Evolutionary conservation across 2,888 invertebrate species (phyloP), one percentile per base, ranked within the genome.

Genomic region (Ceratothoa steindachneri): DNA sequence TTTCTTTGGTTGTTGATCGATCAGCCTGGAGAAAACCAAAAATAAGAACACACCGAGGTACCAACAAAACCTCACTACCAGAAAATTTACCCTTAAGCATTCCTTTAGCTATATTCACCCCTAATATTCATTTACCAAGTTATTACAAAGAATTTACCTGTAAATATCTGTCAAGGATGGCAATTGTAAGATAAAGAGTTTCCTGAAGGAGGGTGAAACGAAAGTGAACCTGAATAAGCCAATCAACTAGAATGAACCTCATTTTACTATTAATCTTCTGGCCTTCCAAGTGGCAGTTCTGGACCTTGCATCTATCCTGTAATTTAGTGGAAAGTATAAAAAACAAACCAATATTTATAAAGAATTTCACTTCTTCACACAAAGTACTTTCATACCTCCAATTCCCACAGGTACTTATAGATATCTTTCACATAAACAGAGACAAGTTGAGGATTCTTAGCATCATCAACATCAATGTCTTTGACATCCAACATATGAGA

Each of bases 211-310:
- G 86, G 80, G 90, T 90, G 85, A 96, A 97, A 83, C 93, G 91
- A 68, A 88, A 86, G 81, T 95, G 95, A 7, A 97, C 95, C 82
- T 95, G 95, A 19, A 94, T 91, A 70, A 98, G 86, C 97, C 97
- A 98, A 84, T 97, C 95, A 75, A 97, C 87, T 19, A 98, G 87
- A 67, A 95, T 91, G 15, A 90, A 87, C 78, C 97, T 88, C 96
- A 97, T 97, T 82, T 90, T 90, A 0, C 91, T 88, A 12, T 91
- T 92, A 12, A 96, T 87, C 4, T 72, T 85, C 75, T 91, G 91
- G 41, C 88, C 89, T 64, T 86, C 87, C 81, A 95, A 86, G 84
- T 90, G 91, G 82, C 89, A 87, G 22, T 85, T 83, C 52, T 85
- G 84, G 73, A 96, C 88, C 1, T 88, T 86, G 84, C 89, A 90